A percentile compares a stretch with the other conserved stretches of the same genome.
These are phyloP conservation scores for Rhadinocentrus ornatus DNA, from an alignment of 2,797 vertebrate genomes.

Conservation along the genomic window DNA sequence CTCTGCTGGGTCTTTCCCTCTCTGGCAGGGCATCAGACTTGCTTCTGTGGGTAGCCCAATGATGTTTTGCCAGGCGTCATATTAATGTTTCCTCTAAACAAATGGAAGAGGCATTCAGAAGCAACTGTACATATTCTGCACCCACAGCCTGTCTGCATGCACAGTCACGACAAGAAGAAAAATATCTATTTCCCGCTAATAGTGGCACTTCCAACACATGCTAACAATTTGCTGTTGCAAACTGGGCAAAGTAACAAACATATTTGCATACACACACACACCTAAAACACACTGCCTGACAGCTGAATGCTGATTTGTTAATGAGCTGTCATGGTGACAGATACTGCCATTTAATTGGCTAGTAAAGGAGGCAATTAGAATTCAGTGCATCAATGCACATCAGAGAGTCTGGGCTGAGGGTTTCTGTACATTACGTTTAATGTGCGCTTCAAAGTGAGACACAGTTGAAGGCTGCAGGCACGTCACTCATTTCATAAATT, in stretches of 20 bases:
- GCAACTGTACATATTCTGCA: conserved; percentile 33
- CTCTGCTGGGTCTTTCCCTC: conserved; percentile 49
- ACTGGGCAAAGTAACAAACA: conserved; percentile 30
- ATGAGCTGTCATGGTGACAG: conserved; percentile 73
- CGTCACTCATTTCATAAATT: conserved; percentile 44
- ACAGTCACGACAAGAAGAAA: conserved; percentile 5
- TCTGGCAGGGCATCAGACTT: conserved; percentile 55
- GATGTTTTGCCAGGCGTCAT: conserved; percentile 43
- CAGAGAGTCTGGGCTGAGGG: conserved; percentile 11
- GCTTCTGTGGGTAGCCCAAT: conserved; percentile 25
- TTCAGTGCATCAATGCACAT: conserved; percentile 51
- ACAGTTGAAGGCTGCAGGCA: conserved; percentile 17
- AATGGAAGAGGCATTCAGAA: conserved; percentile 56
- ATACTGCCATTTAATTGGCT: conserved; percentile 74
- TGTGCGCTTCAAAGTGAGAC: conserved; percentile 49
- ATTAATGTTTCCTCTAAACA: conserved; percentile 61
- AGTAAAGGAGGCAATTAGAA: conserved; percentile 64
- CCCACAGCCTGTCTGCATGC: conserved; percentile 43
- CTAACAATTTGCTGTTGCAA: conserved; percentile 20
- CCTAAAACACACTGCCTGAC: conserved; percentile 34
- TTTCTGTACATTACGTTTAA: conserved; percentile 46
- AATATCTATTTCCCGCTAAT: conserved; percentile 48
- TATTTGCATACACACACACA: neutral
- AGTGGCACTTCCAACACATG: conserved; percentile 31
- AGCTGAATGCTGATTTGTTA: conserved; percentile 65